phyloP scores from a whole-genome alignment of 2,888 invertebrate genomes.

The Eristalis tenax region DNA sequence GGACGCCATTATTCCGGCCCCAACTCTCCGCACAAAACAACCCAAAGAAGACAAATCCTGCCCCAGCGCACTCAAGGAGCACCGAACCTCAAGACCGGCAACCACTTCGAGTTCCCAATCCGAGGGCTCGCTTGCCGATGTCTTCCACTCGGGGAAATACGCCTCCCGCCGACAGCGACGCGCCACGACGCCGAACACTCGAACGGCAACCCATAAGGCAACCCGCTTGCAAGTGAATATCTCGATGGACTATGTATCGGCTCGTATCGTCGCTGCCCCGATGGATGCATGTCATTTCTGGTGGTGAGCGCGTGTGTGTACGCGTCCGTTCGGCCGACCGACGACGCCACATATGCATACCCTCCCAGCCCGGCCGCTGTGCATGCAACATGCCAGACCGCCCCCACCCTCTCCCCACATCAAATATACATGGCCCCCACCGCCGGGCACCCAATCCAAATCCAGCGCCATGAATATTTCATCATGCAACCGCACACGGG shows the following conservation, averaged over 20 bases:
- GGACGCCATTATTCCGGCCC: slow-evolving; percentile 60
- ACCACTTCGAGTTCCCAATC: slow-evolving; percentile 65
- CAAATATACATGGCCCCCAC: slow-evolving; percentile 48
- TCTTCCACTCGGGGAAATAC: slow-evolving; percentile 47
- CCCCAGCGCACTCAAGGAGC: not conserved
- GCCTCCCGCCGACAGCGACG: slow-evolving; percentile 62
- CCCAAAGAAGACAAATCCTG: slow-evolving; percentile 28
- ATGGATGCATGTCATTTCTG: slow-evolving; percentile 67
- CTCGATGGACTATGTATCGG: not conserved
- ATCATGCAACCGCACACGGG: slow-evolving; percentile 67
- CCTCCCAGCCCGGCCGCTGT: slow-evolving; percentile 21
- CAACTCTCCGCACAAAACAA: slow-evolving; percentile 26
- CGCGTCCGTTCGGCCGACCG: slow-evolving; percentile 53
- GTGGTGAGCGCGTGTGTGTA: slow-evolving; percentile 33
- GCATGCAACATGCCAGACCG: slow-evolving; percentile 44
- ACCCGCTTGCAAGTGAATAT: slow-evolving; percentile 13
- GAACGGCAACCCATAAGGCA: slow-evolving; percentile 45
- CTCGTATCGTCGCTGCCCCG: not conserved
- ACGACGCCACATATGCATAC: slow-evolving; percentile 57
- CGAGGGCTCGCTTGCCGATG: slow-evolving; percentile 38
- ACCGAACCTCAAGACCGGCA: slow-evolving; percentile 60
- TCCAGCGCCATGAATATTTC: slow-evolving; percentile 68
- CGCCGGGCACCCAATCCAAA: slow-evolving; percentile 64
- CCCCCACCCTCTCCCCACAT: slow-evolving; percentile 11
- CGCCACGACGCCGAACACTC: not conserved